Base-by-base conservation (phyloP, 2,888 invertebrate genomes). In the Mystacides longicornis region DNA sequence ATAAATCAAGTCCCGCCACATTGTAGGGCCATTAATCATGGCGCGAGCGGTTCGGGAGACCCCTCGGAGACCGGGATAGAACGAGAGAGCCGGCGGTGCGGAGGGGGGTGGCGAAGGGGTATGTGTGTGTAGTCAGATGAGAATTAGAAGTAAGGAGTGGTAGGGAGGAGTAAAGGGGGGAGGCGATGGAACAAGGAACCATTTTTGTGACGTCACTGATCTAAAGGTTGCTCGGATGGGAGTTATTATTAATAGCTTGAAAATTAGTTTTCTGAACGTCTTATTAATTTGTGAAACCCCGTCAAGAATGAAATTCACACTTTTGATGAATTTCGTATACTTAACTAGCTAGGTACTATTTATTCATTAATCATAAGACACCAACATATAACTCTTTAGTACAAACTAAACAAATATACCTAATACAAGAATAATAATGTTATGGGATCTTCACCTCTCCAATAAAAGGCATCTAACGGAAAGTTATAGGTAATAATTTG, bases 1-100 rank as follows among this genome's bases (percentile, higher is more conserved):
- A 79, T 81, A 81, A 81, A 81, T 81, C 81, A 81, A 80, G 80
- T 80, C 79, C 80, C 80, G 80, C 81, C 81, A 80, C 81, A 80
- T 79, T 80, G 80, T 80, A 80, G 78, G 78, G 76, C 78, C 75
- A 79, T 81, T 81, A 81, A 81, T 48, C 48, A 48, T 50, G 61
- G 52, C 49, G 51, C 50, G 56, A 27, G 55, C 51, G 60, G 46
- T 27, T 42, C 42, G 50, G 59, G 37, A 14, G 14, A 14, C 4
- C 37, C 37, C 37, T 37, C 54, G 23, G 22, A 21, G 18, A 18
- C 49, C n/a, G 56, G 46, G 23, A 23, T 42, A 27, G 45, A 37
- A 16, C n/a, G 16, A 37, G 7, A 18, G 57, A 53, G 16, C 21
- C 3, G 3, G 37, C 4, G 16, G 37, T 16, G 37, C 14, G 3